A percentile compares a stretch with the other conserved stretches of the same genome.
These are phyloP conservation scores for Melieria crassipennis DNA, from an alignment of 2,888 invertebrate species.

Conservation along the genomic window DNA sequence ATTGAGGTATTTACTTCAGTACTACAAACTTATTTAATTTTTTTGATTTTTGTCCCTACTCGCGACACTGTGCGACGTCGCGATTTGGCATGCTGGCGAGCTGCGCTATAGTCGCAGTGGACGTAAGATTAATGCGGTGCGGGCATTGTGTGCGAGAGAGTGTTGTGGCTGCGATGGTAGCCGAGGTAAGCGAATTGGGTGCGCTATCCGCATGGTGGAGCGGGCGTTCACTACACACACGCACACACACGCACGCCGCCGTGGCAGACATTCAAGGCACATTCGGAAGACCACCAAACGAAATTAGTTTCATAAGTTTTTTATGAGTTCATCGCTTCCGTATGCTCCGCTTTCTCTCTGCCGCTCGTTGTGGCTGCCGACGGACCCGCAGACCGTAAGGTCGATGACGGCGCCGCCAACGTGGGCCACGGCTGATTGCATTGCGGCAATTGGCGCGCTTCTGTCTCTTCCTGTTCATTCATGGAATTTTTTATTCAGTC, in stretches of 20 bases:
- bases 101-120: neutral
- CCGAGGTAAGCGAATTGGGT: neutral
- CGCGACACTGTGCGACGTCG: no score
- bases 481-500: neutral
- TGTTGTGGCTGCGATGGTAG: neutral
- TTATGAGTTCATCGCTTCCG: slow-evolving; percentile 24
- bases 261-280: neutral
- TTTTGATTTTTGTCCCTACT: no score
- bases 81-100: neutral
- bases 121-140: neutral
- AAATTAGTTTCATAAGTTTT: slow-evolving; percentile 20
- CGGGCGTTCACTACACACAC: neutral
- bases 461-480: neutral
- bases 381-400: no score
- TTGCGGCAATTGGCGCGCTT: no score
- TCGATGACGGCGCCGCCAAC: no score
- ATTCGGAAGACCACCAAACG: slow-evolving; percentile 1
- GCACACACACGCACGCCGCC: no score
- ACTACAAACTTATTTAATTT: no score
- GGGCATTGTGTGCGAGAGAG: neutral
- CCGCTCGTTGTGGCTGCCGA: neutral
- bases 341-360: slow-evolving; percentile 1
- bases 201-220: neutral
- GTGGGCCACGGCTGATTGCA: no score
- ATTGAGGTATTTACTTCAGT: no score